Evolutionary conservation across 2,888 invertebrate genomes (phyloP).

Genomic region (Acanthopleura granulata): DNA sequence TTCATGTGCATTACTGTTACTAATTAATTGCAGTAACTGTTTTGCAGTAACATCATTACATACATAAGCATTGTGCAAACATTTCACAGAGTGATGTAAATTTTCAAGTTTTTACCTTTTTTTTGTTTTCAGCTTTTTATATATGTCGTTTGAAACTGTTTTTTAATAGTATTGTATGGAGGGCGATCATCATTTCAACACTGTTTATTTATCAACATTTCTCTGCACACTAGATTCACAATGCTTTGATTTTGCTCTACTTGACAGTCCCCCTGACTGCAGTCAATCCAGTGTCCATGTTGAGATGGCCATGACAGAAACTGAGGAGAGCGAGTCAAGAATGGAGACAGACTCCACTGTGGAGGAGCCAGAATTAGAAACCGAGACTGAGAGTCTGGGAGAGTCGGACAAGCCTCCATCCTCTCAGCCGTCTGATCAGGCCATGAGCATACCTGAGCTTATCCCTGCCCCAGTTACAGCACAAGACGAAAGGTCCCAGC

Average conservation of each 20-base stretch:
- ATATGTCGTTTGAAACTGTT: too few species aligned
- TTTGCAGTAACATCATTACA: too few species aligned
- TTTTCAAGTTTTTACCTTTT: too few species aligned
- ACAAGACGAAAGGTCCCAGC: constrained; percentile 4
- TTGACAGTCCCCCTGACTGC: constrained; percentile 8
- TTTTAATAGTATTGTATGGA: too few species aligned
- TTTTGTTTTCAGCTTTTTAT: too few species aligned
- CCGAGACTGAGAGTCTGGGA: background rate
- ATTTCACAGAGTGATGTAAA: too few species aligned
- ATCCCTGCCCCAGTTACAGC: constrained; percentile 7
- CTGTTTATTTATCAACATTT: too few species aligned
- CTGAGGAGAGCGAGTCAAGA: constrained; percentile 8
- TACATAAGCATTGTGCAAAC: too few species aligned
- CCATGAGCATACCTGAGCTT: background rate
- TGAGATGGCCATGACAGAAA: constrained; percentile 13
- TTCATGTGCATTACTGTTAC: too few species aligned
- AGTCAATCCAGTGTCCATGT: constrained; percentile 7
- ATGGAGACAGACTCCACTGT: constrained; percentile 6
- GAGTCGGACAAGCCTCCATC: background rate
- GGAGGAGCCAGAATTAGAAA: background rate
- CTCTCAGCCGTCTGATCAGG: background rate
- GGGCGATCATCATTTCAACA: too few species aligned
- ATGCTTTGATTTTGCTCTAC: background rate
- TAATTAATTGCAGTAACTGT: too few species aligned
- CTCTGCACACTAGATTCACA: too few species aligned